These are phyloP conservation scores for Nephrotoma flavescens DNA, from an alignment of 2,888 invertebrate genomes.

Conservation along the genomic window DNA sequence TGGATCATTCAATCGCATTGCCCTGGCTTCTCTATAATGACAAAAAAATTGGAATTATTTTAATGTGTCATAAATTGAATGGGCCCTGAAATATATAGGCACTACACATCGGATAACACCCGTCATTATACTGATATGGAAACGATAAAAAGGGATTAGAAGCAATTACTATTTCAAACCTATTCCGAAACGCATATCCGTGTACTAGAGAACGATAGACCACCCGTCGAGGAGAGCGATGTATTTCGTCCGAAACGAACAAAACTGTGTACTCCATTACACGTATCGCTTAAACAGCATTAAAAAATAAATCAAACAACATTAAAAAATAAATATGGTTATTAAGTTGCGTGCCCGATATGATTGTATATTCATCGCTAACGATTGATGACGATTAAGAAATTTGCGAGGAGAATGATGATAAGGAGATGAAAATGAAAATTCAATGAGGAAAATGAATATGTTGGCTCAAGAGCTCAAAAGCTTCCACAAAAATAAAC, in stretches of 20 bases:
- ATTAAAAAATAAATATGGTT: too few relatives aligned
- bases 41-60: conserved; percentile 2
- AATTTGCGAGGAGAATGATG: neutral
- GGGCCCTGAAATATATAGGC: conserved; percentile 15
- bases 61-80: conserved; percentile 13
- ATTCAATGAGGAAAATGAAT: neutral
- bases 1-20: conserved; percentile 16
- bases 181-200: neutral
- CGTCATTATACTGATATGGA: neutral
- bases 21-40: conserved; percentile 14
- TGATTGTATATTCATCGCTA: neutral
- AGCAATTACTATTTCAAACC: neutral
- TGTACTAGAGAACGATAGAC: neutral
- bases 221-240: neutral
- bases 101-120: conserved; percentile 2
- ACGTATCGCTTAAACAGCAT: too few relatives aligned
- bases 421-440: neutral
- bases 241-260: neutral
- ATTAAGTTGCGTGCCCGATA: neutral
- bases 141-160: neutral
- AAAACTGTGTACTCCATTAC: neutral
- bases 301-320: too few relatives aligned
- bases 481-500: neutral
- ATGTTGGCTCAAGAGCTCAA: neutral
- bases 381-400: neutral